A percentile compares a stretch with the other conserved stretches of the same genome.
phyloP scores from a whole-genome alignment of 2,797 vertebrate genomes.

The Eulemur mongoz region DNA sequence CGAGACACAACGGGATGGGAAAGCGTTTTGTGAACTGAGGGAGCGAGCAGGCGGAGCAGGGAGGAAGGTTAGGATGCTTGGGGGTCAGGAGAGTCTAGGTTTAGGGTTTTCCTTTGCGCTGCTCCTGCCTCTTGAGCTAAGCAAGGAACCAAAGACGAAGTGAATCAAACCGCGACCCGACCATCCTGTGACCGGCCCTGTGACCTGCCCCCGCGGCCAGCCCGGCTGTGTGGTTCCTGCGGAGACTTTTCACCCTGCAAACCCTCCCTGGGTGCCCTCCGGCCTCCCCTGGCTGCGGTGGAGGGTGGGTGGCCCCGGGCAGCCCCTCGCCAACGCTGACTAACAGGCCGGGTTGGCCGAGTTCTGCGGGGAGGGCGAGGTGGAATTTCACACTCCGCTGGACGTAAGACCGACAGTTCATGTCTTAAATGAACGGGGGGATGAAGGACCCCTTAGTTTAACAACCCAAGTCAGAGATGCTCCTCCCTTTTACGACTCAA shows the following conservation, averaged over 20 bases:
- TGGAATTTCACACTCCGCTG: neutral
- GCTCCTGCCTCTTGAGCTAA: neutral
- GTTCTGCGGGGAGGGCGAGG: neutral
- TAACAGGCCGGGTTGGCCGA: neutral
- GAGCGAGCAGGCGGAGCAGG: fast-evolving
- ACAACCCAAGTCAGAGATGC: neutral
- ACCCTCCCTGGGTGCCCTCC: neutral
- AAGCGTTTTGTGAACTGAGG: neutral
- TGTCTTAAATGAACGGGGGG: neutral
- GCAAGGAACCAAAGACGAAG: neutral
- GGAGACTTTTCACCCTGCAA: neutral
- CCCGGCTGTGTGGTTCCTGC: neutral
- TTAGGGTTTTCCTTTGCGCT: neutral
- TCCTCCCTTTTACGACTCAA: neutral
- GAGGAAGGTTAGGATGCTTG: neutral
- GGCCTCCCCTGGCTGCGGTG: neutral
- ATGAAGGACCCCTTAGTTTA: neutral
- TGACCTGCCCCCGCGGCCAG: neutral
- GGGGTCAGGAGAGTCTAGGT: neutral
- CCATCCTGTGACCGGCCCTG: too few species aligned
- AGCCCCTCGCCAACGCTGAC: too few species aligned
- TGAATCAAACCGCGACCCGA: neutral
- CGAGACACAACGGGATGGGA: fast-evolving
- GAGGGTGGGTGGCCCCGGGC: neutral
- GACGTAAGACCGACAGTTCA: neutral